Base-by-base conservation (phyloP, 1,140 invertebrate species). In the Lithobius niger region DNA sequence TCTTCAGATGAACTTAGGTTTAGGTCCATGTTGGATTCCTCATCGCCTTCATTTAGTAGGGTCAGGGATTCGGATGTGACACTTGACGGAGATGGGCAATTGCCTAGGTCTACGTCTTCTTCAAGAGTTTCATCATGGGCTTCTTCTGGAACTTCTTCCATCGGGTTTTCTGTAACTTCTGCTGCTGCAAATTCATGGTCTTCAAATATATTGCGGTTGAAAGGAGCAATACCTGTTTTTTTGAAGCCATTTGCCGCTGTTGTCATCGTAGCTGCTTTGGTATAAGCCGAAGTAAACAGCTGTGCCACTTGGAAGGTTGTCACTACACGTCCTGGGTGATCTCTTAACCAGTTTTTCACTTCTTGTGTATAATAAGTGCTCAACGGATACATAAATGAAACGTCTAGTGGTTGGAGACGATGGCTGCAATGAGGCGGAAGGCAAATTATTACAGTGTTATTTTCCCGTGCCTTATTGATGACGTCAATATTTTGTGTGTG, bases 401-500 rank as follows among this genome's bases (percentile, higher is more conserved):
- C 31, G 40, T 66, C 62, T 16, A 66, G 54, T 16, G 61, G 62
- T 27, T 66, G 62, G 22, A 62, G 21, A 43, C 57, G 59, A 53
- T 66, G 60, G 25, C 57, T 59, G 47, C 54, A 59, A 28, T 62
- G 64, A 18, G 60, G 58, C 3, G 62, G 60, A 47, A 65, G 56
- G 3, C 62, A 49, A 45, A 61, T 53, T 22, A 66, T 48, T 40
- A 58, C 43, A 27, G 62, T 43, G 22, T 60, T 57, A 57, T 64
- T 57, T 52, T 49, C 45, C 47, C 48, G 62, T 36, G 56, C 59
- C 60, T 58, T 68, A 49, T 66, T 61, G 16, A 66, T 56, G 52
- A 55, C 56, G 43, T 64, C 59, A 51, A 69, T 49, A 26, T 24
- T 45, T 19, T 21, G 45, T 1, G 66, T 36, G 58, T 73, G 70